Evolutionary conservation across 2,797 vertebrate genomes (phyloP), one percentile per base, ranked within the genome.

Genomic region (Fistularia tabacaria): DNA sequence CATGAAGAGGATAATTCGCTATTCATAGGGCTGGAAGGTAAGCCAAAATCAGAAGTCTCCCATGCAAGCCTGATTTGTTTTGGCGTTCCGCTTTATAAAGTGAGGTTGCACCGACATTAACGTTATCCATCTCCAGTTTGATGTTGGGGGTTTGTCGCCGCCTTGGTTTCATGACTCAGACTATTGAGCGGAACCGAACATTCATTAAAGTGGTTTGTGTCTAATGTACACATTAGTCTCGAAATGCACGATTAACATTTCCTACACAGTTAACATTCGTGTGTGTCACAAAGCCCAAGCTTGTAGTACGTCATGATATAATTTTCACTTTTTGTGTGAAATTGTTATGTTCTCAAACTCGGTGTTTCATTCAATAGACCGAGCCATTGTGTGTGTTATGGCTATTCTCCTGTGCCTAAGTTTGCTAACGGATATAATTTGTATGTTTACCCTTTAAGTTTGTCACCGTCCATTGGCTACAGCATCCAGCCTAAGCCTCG

Each of bases 1-100:
- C 88, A 93, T 93, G 91, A 93, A 89, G 90, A 90, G 89, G 87
- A 90, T 86, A 88, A 89, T 74, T 87, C 86, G 76, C 78, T 82
- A 86, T 76, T 87, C 87, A 78, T 93, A 92, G 91, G 87, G 83
- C 87, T 85, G 77, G 89, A 92, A 90, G 91, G 88, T 90, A 88
- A 82, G 87, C 10, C 38, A 0, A 12, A 25, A 6, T 8, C 38
- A 64, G 49, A 69, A 86, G 70, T 77, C 60, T 8, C 13, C 9
- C 3, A 9, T 40, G 36, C 11, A 12, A 10, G 62, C 11, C 59
- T 1, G 3, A 45, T 68, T 49, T 54, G 47, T 41, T 49, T 44
- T 54, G 14, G n/a, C 9, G 15, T 74, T 62, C 40, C n/a, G 44
- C 59, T 39, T 53, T 66, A 55, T 64, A 47, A 51, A 64, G 57